Conservation (phyloP, 2,888 invertebrate species). For the Cantharis rustica region DNA sequence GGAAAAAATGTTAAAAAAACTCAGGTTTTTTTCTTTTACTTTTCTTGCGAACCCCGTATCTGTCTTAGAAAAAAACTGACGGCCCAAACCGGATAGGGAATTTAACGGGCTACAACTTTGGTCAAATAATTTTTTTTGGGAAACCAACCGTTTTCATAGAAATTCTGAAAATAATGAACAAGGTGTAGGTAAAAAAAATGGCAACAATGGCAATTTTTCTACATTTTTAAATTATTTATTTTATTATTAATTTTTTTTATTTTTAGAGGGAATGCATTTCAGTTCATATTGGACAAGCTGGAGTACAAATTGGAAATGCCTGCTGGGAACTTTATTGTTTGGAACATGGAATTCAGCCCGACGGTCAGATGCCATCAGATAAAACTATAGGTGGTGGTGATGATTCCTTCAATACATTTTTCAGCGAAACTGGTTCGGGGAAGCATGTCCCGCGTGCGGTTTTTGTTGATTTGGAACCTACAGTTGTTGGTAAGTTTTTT, state of each 20-base stretch:
- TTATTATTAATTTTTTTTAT: not conserved
- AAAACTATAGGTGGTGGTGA: conserved; percentile 75
- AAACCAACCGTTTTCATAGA: no score
- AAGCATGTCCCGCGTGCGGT: conserved; percentile 89
- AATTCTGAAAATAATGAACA: no score
- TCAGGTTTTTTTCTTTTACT: no score
- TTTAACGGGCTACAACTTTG: no score
- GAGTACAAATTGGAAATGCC: conserved; percentile 85
- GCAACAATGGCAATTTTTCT: no score
- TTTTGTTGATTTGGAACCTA: conserved; percentile 91
- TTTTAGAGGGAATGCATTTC: conserved; percentile 84
- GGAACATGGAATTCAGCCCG: conserved; percentile 80
- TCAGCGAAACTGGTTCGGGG: conserved; percentile 75
- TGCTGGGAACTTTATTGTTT: conserved; percentile 87
- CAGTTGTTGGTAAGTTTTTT: conserved; percentile 76
- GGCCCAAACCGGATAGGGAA: no score
- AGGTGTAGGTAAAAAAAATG: no score
- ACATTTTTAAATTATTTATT: no score
- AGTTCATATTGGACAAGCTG: conserved; percentile 85
- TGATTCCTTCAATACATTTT: conserved; percentile 79
- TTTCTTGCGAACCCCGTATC: no score
- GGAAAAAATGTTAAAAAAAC: no score
- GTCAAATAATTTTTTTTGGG: no score
- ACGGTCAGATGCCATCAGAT: conserved; percentile 87
- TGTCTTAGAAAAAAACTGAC: no score